Percentiles rank a stretch among this genome's conserved stretches.
phyloP scores from a whole-genome alignment of 1,140 invertebrate species.

The Lanistes nyassanus region DNA sequence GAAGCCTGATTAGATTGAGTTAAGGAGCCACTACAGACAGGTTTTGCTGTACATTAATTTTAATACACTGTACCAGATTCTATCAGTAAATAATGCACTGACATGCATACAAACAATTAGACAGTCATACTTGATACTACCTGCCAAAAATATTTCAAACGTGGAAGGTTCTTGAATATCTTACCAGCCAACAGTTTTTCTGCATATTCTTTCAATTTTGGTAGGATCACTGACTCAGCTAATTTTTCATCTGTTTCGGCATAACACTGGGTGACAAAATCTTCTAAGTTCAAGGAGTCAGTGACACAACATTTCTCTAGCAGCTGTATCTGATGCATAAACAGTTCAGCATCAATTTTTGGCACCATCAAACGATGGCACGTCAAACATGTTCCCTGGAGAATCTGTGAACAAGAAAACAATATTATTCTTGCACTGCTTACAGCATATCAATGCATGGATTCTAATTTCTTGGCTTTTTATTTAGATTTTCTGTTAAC shows the following conservation, averaged over 20 bases:
- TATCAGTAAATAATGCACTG: no score
- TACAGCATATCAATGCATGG: no score
- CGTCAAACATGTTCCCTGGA: conserved; percentile 72
- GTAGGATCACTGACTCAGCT: neutral
- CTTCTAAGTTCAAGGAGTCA: conserved; percentile 75
- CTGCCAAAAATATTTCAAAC: no score
- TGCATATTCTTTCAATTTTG: neutral
- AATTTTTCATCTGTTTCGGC: conserved; percentile 14
- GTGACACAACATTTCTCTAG: conserved; percentile 81
- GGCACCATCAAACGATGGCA: conserved; percentile 66
- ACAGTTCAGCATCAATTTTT: conserved; percentile 60
- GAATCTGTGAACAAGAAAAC: conserved; percentile 65
- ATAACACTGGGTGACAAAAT: conserved; percentile 47
- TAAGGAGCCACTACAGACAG: no score
- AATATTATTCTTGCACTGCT: neutral
- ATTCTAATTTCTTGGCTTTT: no score
- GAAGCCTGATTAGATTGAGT: no score
- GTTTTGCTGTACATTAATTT: no score
- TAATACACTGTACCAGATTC: no score
- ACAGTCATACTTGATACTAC: no score
- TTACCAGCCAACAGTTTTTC: neutral
- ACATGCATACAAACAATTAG: no score
- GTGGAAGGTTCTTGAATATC: neutral
- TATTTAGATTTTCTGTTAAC: neutral
- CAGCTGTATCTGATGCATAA: conserved; percentile 80